phyloP scores from a whole-genome alignment of 1,140 invertebrate genomes.

The Diorhabda carinulata region DNA sequence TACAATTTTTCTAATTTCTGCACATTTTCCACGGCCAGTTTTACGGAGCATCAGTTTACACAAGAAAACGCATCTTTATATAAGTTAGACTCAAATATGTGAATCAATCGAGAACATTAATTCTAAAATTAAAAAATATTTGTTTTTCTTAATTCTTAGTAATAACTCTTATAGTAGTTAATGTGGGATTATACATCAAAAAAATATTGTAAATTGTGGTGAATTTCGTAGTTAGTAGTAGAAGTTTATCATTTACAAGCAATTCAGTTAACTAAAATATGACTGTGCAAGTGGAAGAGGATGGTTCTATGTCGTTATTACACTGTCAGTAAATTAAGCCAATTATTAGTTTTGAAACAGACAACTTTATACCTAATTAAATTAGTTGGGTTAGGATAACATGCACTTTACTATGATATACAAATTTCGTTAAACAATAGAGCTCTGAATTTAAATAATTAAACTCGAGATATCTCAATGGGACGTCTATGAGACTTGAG shows the following conservation, averaged over 20 bases:
- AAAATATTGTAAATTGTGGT: too few relatives aligned
- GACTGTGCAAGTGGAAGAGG: conserved; percentile 9
- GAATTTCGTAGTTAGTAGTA: too few relatives aligned
- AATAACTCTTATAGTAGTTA: too few relatives aligned
- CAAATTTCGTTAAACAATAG: conserved; percentile 17
- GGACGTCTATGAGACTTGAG: neutral
- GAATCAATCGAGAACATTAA: too few relatives aligned
- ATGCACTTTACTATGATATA: conserved; percentile 18
- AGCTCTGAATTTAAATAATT: conserved; percentile 16
- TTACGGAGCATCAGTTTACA: too few relatives aligned
- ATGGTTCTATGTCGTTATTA: conserved; percentile 10
- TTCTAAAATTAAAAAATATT: too few relatives aligned
- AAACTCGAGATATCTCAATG: conserved; percentile 10
- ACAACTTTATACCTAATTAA: conserved; percentile 31
- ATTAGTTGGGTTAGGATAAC: conserved; percentile 31
- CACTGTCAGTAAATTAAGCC: conserved; percentile 30
- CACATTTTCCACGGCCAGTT: too few relatives aligned
- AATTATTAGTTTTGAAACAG: conserved; percentile 34
- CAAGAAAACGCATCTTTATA: too few relatives aligned
- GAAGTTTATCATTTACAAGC: neutral
- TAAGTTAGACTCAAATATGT: too few relatives aligned
- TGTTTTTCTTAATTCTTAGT: too few relatives aligned
- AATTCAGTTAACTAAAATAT: conserved; percentile 22
- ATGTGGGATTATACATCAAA: too few relatives aligned
- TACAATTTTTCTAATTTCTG: too few relatives aligned